Conservation (phyloP, 2,888 invertebrate genomes). For the Rhamphomyia laevipes region DNA sequence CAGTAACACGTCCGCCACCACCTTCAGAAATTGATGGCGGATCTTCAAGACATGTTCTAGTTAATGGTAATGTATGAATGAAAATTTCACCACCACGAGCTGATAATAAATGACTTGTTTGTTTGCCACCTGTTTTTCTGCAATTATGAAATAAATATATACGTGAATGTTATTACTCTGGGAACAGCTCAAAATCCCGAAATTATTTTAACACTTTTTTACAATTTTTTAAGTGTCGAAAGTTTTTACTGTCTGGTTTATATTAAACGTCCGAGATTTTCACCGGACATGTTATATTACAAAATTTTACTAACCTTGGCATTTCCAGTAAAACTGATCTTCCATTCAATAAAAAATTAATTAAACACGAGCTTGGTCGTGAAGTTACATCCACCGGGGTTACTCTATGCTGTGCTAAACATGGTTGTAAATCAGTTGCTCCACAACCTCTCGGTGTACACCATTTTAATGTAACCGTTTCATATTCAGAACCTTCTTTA, state of each 20-base stretch:
- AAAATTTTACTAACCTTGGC: constrained; percentile 45
- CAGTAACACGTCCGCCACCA: constrained; percentile 84
- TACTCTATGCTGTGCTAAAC: constrained; percentile 75
- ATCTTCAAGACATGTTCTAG: constrained; percentile 80
- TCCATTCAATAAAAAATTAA: constrained; percentile 92
- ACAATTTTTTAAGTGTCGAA: no score
- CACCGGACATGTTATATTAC: no score
- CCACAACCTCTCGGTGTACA: constrained; percentile 88
- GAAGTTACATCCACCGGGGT: constrained; percentile 96
- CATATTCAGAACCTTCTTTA: constrained; percentile 63
- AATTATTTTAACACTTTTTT: no score
- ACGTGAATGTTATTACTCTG: no score
- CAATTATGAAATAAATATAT: constrained; percentile 3
- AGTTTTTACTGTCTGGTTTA: no score
- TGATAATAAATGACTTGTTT: constrained; percentile 84
- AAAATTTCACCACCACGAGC: constrained; percentile 94
- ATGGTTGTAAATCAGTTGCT: constrained; percentile 67
- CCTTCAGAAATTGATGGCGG: constrained; percentile 93
- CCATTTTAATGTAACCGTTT: constrained; percentile 85
- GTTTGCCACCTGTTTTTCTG: constrained; percentile 68
- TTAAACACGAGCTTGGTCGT: constrained; percentile 91
- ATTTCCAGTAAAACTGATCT: constrained; percentile 87
- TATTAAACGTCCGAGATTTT: no score
- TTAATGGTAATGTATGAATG: constrained; percentile 80
- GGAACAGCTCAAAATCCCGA: no score